Percentiles rank a stretch among this genome's conserved stretches.
phyloP scores from a whole-genome alignment of 1,140 invertebrate species.

The Schlechtendalia chinensis region DNA sequence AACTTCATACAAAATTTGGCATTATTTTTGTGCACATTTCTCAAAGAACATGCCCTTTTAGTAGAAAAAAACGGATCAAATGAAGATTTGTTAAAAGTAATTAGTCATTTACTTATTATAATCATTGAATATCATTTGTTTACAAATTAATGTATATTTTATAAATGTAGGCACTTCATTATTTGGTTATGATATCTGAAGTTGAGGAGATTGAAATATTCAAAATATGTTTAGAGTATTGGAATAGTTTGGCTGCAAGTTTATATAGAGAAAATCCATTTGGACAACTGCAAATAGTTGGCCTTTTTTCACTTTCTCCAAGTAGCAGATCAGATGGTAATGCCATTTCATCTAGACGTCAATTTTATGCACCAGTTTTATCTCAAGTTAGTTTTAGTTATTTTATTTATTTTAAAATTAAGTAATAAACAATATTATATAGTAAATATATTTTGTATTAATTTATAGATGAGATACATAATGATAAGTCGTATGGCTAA shows the following conservation, averaged over 20 bases:
- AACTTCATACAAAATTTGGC: constrained; percentile 99
- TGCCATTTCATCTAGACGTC: constrained; percentile 56
- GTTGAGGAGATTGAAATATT: constrained; percentile 99
- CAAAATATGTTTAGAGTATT: constrained; percentile 99
- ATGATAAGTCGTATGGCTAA: constrained; percentile 99
- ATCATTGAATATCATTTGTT: neutral
- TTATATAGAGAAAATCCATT: constrained; percentile 79
- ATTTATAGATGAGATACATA: constrained; percentile 69
- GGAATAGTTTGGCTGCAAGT: constrained; percentile 90
- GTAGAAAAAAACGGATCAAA: constrained; percentile 78
- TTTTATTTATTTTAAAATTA: neutral
- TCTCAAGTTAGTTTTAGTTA: constrained; percentile 63
- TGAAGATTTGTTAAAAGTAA: constrained; percentile 67
- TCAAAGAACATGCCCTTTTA: constrained; percentile 91
- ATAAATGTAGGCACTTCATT: constrained; percentile 71
- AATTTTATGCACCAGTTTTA: constrained; percentile 76
- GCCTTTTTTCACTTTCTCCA: constrained; percentile 37
- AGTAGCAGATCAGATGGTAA: constrained; percentile 45
- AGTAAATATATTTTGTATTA: neutral
- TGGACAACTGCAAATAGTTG: constrained; percentile 49
- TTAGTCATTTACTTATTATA: constrained; percentile 10
- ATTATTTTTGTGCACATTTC: constrained; percentile 93
- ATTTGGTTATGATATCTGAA: constrained; percentile 95
- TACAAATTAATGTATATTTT: constrained; percentile 44
- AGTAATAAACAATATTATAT: neutral